Evolutionary conservation across 2,797 vertebrate species (phyloP), one percentile per base, ranked within the genome.

Genomic region (Alectoris magna): DNA sequence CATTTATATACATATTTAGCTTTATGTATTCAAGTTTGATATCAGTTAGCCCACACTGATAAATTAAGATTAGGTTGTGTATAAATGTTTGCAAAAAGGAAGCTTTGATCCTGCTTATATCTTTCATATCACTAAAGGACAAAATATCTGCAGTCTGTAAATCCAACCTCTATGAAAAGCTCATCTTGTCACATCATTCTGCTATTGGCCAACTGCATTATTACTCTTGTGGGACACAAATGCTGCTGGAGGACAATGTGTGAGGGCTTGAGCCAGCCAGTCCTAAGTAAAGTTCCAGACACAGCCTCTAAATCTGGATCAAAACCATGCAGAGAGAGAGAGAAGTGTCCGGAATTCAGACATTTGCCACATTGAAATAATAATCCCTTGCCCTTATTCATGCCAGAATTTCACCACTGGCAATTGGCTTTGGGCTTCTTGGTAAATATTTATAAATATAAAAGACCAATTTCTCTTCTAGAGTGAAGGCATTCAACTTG

Each of bases 61-160:
- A 88, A 93, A 88, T 83, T 41, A 90, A 89, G 62, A 9, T 5
- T 43, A 70, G 23, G 31, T 9, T 14, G 4, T 49, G 68, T 4
- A 26, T 77, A 84, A 91, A 84, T 43, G 26, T 88, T 88, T 77
- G 66, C 68, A 69, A 82, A 41, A 79, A 79, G 68, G 58, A 91
- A 85, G 49, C 69, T 80, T 85, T 75, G 41, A 71, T 96, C 66
- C 59, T 91, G 58, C 83, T 94, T 74, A 71, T 79, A 9, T 71
- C 17, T 74, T 82, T 84, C 46, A 6, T 90, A 73, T 90, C 83
- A 68, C 48, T 43, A 21, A 82, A 87, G n/a, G 44, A 82, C 93
- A 92, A 84, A 55, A 90, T 9, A 74, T 44, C 66, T 69, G 9
- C 29, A 73, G 75, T 68, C 41, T 31, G 3, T 62, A 83, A 95